A percentile compares a stretch with the other conserved stretches of the same genome.
These are phyloP conservation scores for Xiphophorus maculatus DNA, from an alignment of 2,113 vertebrate species.

Conservation along the genomic window DNA sequence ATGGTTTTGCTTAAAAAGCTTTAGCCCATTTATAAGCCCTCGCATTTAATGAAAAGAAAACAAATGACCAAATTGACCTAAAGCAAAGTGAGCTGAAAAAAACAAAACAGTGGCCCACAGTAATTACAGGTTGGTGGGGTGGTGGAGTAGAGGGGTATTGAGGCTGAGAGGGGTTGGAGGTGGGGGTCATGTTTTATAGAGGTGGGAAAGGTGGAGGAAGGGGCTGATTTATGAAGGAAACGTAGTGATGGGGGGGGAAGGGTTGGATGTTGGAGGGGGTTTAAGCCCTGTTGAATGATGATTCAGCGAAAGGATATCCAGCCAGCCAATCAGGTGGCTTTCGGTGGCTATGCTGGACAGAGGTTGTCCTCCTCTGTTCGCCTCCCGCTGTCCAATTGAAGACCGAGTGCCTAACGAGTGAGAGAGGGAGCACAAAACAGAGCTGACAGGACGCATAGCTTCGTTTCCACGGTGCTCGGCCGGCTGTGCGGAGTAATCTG, in stretches of 20 bases:
- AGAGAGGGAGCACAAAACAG: constrained; percentile 55
- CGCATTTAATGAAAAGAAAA: not conserved
- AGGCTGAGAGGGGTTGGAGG: constrained; percentile 19
- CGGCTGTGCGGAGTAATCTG: constrained; percentile 98
- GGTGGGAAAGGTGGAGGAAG: constrained; percentile 65
- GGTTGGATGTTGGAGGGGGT: constrained; percentile 17
- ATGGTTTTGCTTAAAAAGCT: not conserved
- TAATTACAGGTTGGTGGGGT: constrained; percentile 34
- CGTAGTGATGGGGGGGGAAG: constrained; percentile 19
- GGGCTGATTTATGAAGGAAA: constrained; percentile 73
- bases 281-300: constrained; percentile 50
- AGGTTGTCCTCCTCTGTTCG: constrained; percentile 24
- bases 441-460: constrained; percentile 88
- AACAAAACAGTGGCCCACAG: constrained; percentile 35
- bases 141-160: not conserved
- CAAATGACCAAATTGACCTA: constrained; percentile 48
- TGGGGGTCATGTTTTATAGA: constrained; percentile 32
- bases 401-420: constrained; percentile 28
- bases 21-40: not conserved
- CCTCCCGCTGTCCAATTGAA: constrained; percentile 15
- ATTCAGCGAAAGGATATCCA: constrained; percentile 45
- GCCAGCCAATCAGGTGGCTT: constrained; percentile 51
- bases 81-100: constrained; percentile 40
- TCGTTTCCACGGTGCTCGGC: constrained; percentile 97
- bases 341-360: not conserved